phyloP scores from a whole-genome alignment of 2,797 vertebrate genomes.

The Leptoclinus maculatus region DNA sequence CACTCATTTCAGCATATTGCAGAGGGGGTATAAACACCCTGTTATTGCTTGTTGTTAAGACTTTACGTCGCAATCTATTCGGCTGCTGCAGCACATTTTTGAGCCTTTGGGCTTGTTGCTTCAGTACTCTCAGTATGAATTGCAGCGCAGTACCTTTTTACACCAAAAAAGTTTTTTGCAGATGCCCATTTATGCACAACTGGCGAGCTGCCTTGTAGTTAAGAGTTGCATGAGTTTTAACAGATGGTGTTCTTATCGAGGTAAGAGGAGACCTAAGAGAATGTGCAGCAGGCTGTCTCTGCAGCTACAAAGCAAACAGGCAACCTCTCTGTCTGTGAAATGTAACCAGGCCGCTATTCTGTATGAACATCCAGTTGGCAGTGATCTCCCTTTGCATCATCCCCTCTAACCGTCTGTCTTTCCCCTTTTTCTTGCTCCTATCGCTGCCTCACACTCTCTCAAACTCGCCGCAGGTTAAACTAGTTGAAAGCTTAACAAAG shows the following conservation, averaged over 20 bases:
- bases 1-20: slow-evolving; percentile 24
- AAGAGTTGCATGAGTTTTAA: slow-evolving; percentile 24
- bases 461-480: slow-evolving; percentile 47
- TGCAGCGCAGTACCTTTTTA: background rate
- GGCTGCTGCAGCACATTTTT: slow-evolving; percentile 32
- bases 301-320: slow-evolving; percentile 51
- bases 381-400: slow-evolving; percentile 38
- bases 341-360: slow-evolving; percentile 28
- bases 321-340: slow-evolving; percentile 38
- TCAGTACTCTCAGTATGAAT: background rate
- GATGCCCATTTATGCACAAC: slow-evolving; percentile 16
- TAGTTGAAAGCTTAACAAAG: slow-evolving; percentile 41
- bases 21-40: background rate
- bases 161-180: slow-evolving; percentile 6
- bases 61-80: slow-evolving; percentile 8
- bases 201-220: background rate
- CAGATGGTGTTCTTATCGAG: slow-evolving; percentile 52
- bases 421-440: slow-evolving; percentile 28
- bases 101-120: background rate
- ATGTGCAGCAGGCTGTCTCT: slow-evolving; percentile 18
- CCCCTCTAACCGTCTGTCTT: slow-evolving; percentile 30
- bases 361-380: slow-evolving; percentile 50
- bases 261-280: slow-evolving; percentile 34
- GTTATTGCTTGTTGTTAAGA: slow-evolving; percentile 14
- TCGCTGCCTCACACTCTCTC: slow-evolving; percentile 53